Evolutionary conservation across 2,888 invertebrate species (phyloP), one percentile per base, ranked within the genome.

Genomic region (Parnassius smintheus): DNA sequence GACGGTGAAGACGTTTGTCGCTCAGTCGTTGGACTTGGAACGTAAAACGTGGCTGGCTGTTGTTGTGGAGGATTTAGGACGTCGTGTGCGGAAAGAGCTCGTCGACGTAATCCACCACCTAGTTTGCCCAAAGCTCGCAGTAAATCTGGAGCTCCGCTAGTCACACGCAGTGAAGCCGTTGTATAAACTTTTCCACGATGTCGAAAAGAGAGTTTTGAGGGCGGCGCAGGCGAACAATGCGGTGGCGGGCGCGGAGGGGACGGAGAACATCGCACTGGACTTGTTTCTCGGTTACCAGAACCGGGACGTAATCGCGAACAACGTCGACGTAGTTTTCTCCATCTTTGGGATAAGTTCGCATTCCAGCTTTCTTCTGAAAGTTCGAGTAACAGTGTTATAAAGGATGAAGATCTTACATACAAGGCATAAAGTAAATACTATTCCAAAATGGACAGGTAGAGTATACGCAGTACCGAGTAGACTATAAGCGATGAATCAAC

Each of bases 341-440:
- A 96, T 88, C 95, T 92, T 82, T 95, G 95, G 56, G 95, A 94
- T 69, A 96, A 92, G 77, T 94, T 95, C 70, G 95, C 95, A 81
- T 95, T 95, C 94, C 94, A 95, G 76, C 94, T 93, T 79, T 95
- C 92, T 82, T 95, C 95, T 95, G 93, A 71, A 92, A 93, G 49
- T 59, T 49, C 50, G 41, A 59, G 65, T 22, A 61, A 59, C 58
- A 45, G 53, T 62, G 48, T 59, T 18, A 56, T 18, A 50, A 44
- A 42, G 2, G 10, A 49, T 35, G 35, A 35, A 35, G 35, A 35
- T 7, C 35, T 35, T 35, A 35, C 13, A 10, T 46, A 22, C n/a
- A 53, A n/a, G 13, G 35, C 7, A 35, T 42, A 41, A 53, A n/a
- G n/a, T 41, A 53, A 54, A 50, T 50, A 50, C 18, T 18, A 22